These are phyloP conservation scores for Rhinatrema bivittatum DNA, from an alignment of 2,797 vertebrate genomes.

Conservation along the genomic window DNA sequence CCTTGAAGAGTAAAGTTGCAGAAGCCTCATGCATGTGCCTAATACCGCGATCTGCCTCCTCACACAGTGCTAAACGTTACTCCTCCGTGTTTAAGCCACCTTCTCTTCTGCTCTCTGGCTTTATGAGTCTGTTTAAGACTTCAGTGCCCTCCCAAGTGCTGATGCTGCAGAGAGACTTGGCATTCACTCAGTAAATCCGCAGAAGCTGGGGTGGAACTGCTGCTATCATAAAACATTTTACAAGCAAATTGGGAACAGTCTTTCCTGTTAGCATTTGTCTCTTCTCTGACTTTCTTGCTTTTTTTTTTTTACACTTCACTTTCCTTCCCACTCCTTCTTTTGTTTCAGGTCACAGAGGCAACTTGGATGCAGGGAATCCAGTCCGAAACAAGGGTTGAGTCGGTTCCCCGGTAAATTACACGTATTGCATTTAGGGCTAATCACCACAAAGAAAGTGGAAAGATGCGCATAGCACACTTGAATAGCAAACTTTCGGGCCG, in stretches of 20 bases:
- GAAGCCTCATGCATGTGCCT: too few relatives aligned
- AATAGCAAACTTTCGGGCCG: too few relatives aligned
- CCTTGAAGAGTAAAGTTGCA: too few relatives aligned
- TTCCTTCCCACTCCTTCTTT: constrained; percentile 2
- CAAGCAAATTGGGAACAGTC: constrained; percentile 18
- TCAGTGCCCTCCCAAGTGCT: constrained; percentile 26
- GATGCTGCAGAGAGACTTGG: constrained; percentile 33
- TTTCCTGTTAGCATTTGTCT: constrained; percentile 15
- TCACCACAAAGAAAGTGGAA: too few relatives aligned
- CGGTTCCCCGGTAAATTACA: too few relatives aligned
- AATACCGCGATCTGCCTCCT: too few relatives aligned
- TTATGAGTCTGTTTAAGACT: constrained; percentile 35
- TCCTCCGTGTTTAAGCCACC: too few relatives aligned
- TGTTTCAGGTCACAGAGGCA: constrained; percentile 8
- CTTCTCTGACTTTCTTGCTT: constrained; percentile 3
- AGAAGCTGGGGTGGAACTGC: constrained; percentile 33
- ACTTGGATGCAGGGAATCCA: constrained; percentile 5
- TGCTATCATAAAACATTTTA: constrained; percentile 27
- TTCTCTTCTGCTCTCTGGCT: constrained; percentile 33
- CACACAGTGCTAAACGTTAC: too few relatives aligned
- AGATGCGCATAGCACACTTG: too few relatives aligned
- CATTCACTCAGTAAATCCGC: constrained; percentile 31
- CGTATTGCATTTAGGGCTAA: too few relatives aligned
- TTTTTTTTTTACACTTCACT: too few relatives aligned
- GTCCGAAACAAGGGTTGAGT: constrained; percentile 3